Percentiles rank a stretch among this genome's conserved stretches.
Conservation (phyloP, 2,797 vertebrate species). For the Trematomus bernacchii region DNA sequence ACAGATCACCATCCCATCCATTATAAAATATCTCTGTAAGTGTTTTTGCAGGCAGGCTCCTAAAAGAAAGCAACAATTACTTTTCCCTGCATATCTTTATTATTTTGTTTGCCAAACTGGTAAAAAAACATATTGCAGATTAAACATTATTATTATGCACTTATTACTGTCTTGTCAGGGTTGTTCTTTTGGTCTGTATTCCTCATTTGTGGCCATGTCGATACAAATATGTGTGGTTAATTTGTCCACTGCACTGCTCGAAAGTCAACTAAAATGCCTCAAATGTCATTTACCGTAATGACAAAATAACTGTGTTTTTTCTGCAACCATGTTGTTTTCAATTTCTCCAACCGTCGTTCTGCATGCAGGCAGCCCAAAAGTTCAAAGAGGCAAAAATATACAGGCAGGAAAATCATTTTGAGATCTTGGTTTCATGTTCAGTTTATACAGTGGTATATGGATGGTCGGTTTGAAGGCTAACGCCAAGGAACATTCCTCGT, state of each 20-base stretch:
- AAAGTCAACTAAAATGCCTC: constrained; percentile 17
- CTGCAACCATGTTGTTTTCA: constrained; percentile 52
- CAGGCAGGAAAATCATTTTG: constrained; percentile 80
- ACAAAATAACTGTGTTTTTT: constrained; percentile 32
- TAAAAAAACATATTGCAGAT: constrained; percentile 41
- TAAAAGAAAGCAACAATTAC: constrained; percentile 42
- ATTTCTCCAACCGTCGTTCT: constrained; percentile 51
- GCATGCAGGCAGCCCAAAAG: constrained; percentile 60
- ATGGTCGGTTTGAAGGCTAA: constrained; percentile 83
- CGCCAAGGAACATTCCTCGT: constrained; percentile 85
- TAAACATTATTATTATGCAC: constrained; percentile 29
- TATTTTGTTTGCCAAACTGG: constrained; percentile 45
- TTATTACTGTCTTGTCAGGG: constrained; percentile 20
- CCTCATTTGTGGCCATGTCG: not conserved
- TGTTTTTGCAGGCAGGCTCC: constrained; percentile 60
- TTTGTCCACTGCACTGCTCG: not conserved
- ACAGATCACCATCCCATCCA: constrained; percentile 58
- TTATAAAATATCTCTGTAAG: constrained; percentile 36
- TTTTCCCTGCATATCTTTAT: constrained; percentile 36
- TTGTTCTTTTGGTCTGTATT: constrained; percentile 13
- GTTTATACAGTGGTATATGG: constrained; percentile 81
- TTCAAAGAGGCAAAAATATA: constrained; percentile 84
- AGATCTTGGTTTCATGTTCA: constrained; percentile 81
- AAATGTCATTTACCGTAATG: constrained; percentile 18
- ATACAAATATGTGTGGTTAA: constrained; percentile 1